Conservation (phyloP, 2,113 vertebrate species). For the Hyla sarda region DNA sequence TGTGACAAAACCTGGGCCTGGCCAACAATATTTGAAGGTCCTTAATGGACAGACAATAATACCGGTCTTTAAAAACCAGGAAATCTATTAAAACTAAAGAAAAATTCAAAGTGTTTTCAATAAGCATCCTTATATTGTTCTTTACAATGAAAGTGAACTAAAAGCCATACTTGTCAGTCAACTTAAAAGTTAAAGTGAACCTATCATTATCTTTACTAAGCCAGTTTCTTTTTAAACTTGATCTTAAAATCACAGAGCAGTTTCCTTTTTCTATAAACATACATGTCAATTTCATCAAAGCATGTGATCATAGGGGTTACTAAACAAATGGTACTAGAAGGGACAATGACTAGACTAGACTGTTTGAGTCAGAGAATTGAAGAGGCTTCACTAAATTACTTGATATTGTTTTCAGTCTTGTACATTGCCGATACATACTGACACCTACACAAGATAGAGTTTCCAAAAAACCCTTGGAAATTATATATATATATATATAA, state of each 20-base stretch:
- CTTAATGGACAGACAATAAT: neutral
- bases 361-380: too few relatives aligned
- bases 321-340: neutral
- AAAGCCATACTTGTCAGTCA: neutral
- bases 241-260: neutral
- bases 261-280: neutral
- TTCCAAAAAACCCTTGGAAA: too few relatives aligned
- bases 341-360: too few relatives aligned
- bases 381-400: too few relatives aligned
- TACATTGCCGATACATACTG: too few relatives aligned
- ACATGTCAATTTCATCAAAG: neutral
- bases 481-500: too few relatives aligned
- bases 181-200: constrained; percentile 10
- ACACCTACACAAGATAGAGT: too few relatives aligned
- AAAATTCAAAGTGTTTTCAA: constrained; percentile 2
- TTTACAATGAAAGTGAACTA: neutral
- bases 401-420: too few relatives aligned
- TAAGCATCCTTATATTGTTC: neutral
- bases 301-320: neutral
- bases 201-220: neutral
- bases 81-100: neutral
- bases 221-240: neutral
- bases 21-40: neutral
- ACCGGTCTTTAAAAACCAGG: neutral
- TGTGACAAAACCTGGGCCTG: neutral